A percentile compares a stretch with the other conserved stretches of the same genome.
phyloP scores from a whole-genome alignment of 2,113 vertebrate species.

The Columba livia region DNA sequence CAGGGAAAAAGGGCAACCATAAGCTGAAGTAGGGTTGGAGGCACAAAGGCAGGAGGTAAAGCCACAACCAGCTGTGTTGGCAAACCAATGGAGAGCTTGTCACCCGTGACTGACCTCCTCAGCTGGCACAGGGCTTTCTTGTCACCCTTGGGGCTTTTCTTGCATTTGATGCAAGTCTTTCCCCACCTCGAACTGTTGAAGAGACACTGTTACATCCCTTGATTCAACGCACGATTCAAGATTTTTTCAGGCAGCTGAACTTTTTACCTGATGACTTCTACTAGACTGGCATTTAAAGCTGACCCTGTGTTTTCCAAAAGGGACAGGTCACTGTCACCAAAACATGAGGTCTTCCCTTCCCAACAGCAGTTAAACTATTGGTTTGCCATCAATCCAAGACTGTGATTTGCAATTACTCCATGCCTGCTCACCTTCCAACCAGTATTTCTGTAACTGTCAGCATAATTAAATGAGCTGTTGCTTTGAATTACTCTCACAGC shows the following conservation, averaged over 20 bases:
- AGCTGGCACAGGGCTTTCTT: neutral
- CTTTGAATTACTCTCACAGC: conserved; percentile 3
- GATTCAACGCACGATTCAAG: neutral
- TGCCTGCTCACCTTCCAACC: neutral
- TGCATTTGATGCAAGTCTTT: neutral
- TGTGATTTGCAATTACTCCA: neutral
- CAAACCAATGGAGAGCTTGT: neutral
- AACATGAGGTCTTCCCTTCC: neutral
- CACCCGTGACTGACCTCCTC: neutral
- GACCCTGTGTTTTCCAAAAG: neutral
- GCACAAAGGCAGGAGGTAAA: neutral
- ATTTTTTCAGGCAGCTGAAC: conserved; percentile 24
- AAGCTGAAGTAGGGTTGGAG: neutral
- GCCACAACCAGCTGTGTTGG: neutral
- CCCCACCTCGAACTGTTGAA: neutral
- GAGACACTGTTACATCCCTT: neutral
- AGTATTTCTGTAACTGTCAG: neutral
- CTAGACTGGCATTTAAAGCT: neutral
- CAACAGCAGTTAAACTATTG: neutral
- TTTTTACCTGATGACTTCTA: neutral
- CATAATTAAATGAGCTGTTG: neutral
- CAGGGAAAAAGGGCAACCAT: neutral
- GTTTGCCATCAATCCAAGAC: neutral
- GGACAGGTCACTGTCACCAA: neutral
- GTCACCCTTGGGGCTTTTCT: neutral